Evolutionary conservation across 2,888 invertebrate species (phyloP), one percentile per base, ranked within the genome.

Genomic region (Eubasilissa splendida): DNA sequence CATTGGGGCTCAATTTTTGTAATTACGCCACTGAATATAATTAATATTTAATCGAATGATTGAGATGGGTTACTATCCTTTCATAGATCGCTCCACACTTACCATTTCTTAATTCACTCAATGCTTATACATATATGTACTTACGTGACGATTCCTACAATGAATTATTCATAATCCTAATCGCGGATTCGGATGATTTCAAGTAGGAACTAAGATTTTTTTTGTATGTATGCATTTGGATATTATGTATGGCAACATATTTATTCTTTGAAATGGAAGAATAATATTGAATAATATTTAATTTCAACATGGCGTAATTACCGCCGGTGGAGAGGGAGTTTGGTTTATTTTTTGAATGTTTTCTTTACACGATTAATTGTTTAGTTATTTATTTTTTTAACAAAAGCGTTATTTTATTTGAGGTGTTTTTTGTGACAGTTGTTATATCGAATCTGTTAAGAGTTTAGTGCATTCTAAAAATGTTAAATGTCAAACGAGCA

Each of bases 231-330:
- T 42, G 7, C 42, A 42, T 42, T 42, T 42, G 42, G 42, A 7
- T 7, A 42, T 42, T 42, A 42, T 5, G 7, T 33, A 63, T 63
- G 63, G 63, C 63, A 63, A 63, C 63, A 63, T 63, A 33, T 2
- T 63, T 33, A 63, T 10, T 33, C 63, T 63, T 63, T 33, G 42
- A 63, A 63, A 63, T 42, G 42, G 42, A 42, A 42, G 42, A 42
- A 14, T 60, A 22, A 63, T 31, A 12, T 60, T 54, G 22, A 42
- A 14, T 54, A 11, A 11, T 65, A 42, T 7, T 52, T 52, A 52
- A 56, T 31, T 54, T 73, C 78, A 78, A 78, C 52, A 78, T 78
- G 78, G 78, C 78, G 78, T 73, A 60, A 73, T 63, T 77, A 54
- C 63, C 73, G 73, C 73, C 78, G 73, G 78, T 78, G 60, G 63